Evolutionary conservation across 2,797 vertebrate genomes (phyloP).

Genomic region (Fistularia commersonii): DNA sequence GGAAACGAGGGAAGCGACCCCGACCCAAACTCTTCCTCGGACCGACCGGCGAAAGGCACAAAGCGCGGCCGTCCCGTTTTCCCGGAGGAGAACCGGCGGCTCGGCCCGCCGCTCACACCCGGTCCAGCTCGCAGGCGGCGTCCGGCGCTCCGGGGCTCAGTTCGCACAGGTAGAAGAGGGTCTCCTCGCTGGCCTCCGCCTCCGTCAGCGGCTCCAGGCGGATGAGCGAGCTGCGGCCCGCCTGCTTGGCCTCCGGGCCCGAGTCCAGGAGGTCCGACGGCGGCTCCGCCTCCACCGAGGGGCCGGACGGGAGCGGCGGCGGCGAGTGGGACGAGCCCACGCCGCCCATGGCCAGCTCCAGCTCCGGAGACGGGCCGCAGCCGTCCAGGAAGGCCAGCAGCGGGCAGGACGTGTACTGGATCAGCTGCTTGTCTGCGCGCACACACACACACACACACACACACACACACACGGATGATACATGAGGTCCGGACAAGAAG

Average conservation of each 20-base stretch:
- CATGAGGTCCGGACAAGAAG: neutral
- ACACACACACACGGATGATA: neutral
- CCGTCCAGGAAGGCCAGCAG: conserved; percentile 91
- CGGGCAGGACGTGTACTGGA: conserved; percentile 92
- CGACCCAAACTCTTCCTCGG: too few relatives aligned
- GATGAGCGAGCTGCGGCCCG: conserved; percentile 84
- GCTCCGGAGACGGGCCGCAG: conserved; percentile 66
- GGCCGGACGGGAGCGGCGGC: neutral
- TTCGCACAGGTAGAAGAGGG: conserved; percentile 92
- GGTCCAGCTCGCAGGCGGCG: conserved; percentile 71
- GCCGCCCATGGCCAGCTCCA: conserved; percentile 39
- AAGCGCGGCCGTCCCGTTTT: neutral
- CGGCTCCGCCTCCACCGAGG: conserved; percentile 23
- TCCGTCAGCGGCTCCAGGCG: conserved; percentile 92
- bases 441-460: neutral
- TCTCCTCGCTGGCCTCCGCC: conserved; percentile 88
- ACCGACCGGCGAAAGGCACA: too few relatives aligned
- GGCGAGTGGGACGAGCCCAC: conserved; percentile 8
- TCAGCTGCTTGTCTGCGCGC: conserved; percentile 86
- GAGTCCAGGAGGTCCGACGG: conserved; percentile 79
- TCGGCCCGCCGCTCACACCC: conserved; percentile 37
- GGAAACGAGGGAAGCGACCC: too few relatives aligned
- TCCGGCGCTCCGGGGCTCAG: conserved; percentile 78
- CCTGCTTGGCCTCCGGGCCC: conserved; percentile 58
- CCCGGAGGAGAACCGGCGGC: neutral